Conservation (phyloP, 2,797 vertebrate species). For the Sus cebifrons region DNA sequence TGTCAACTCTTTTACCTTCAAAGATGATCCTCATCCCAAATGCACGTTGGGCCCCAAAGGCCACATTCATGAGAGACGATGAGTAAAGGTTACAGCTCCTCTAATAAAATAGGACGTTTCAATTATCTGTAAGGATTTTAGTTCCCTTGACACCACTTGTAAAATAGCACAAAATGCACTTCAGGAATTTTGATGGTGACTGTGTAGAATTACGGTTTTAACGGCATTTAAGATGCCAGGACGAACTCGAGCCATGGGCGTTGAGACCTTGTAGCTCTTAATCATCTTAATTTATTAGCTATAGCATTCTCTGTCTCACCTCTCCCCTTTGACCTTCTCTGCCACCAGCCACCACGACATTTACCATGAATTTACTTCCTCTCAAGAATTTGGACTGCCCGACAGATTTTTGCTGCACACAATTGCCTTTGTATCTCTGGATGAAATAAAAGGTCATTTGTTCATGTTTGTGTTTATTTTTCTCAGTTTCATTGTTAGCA, state of each 20-base stretch:
- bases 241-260: background rate
- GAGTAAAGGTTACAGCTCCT: background rate
- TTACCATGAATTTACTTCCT: constrained; percentile 66
- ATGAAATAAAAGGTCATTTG: constrained; percentile 83
- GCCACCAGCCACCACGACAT: constrained; percentile 66
- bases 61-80: background rate
- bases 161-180: background rate
- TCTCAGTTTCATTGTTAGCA: constrained; percentile 22
- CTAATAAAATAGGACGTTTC: background rate
- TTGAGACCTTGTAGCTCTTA: background rate
- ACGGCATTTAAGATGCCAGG: background rate
- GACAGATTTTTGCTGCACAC: constrained; percentile 9
- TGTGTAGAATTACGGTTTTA: background rate
- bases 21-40: background rate
- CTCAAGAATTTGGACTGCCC: background rate
- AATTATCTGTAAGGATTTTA: background rate
- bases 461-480: constrained; percentile 64
- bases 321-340: constrained; percentile 61
- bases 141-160: background rate
- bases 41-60: background rate
- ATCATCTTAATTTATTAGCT: constrained; percentile 57
- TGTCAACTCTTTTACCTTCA: background rate
- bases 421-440: constrained; percentile 74
- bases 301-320: background rate
- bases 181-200: background rate